Conservation (phyloP, 2,797 vertebrate genomes). For the Trematomus bernacchii region DNA sequence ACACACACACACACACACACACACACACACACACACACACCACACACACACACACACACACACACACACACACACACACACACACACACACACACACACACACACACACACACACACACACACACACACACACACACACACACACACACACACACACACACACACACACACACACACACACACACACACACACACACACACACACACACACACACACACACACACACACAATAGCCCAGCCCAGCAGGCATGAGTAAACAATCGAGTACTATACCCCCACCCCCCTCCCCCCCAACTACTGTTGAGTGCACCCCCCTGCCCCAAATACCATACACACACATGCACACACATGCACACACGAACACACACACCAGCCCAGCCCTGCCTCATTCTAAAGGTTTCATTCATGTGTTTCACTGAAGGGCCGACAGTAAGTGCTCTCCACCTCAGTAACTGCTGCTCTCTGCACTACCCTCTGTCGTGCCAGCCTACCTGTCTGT, state of each 20-base stretch:
- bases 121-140: too few relatives aligned
- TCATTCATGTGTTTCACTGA: conserved; percentile 78
- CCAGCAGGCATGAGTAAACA: conserved; percentile 79
- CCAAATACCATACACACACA: conserved; percentile 25
- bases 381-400: conserved; percentile 72
- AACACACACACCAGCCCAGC: conserved; percentile 70
- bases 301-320: conserved; percentile 54
- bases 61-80: too few relatives aligned
- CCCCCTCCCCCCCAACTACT: conserved; percentile 50
- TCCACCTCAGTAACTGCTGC: conserved; percentile 86
- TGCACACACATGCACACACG: conserved; percentile 31
- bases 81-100: conserved; percentile 4
- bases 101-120: too few relatives aligned
- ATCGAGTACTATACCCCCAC: conserved; percentile 60
- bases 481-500: conserved; percentile 51
- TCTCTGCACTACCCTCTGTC: conserved; percentile 38
- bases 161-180: too few relatives aligned
- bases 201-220: too few relatives aligned
- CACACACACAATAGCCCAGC: conserved; percentile 58
- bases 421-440: conserved; percentile 81
- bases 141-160: too few relatives aligned
- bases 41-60: too few relatives aligned
- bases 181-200: too few relatives aligned
- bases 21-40: conserved; percentile 14
- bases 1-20: too few relatives aligned